A percentile compares a stretch with the other conserved stretches of the same genome.
Conservation (phyloP, 2,113 vertebrate species). For the Dipodomys stephensi region DNA sequence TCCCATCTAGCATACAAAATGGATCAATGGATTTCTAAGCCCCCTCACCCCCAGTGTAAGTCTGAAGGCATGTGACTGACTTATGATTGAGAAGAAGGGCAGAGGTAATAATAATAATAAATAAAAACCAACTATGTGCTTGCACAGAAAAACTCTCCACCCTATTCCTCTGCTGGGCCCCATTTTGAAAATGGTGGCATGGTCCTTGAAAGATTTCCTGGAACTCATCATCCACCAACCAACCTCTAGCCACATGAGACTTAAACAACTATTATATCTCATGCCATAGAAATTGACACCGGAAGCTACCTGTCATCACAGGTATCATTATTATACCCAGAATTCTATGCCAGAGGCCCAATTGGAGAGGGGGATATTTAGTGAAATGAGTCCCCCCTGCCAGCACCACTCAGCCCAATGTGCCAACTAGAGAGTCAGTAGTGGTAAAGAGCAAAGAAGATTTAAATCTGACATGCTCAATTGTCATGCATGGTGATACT, state of each 20-base stretch:
- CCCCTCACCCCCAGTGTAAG: not conserved
- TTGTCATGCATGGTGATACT: too few relatives aligned
- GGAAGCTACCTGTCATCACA: not conserved
- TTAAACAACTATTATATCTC: not conserved
- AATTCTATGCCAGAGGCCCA: too few relatives aligned
- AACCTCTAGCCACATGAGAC: not conserved
- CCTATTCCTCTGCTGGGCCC: not conserved
- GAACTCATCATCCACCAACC: not conserved
- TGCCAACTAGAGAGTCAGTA: too few relatives aligned
- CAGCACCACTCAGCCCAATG: too few relatives aligned
- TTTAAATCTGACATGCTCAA: too few relatives aligned
- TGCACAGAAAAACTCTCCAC: not conserved
- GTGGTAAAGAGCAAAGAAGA: too few relatives aligned
- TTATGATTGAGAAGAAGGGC: not conserved
- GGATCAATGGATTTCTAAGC: not conserved
- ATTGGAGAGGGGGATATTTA: too few relatives aligned
- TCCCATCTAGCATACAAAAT: not conserved
- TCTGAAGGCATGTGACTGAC: not conserved
- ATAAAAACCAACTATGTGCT: too few relatives aligned
- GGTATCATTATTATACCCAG: not conserved
- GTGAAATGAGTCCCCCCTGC: too few relatives aligned
- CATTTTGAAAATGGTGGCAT: not conserved
- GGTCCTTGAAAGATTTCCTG: not conserved
- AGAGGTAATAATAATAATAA: not conserved
- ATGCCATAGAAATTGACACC: not conserved